A percentile compares a stretch with the other conserved stretches of the same genome.
Evolutionary conservation across 2,113 vertebrate species (phyloP).

Genomic region (Tursiops truncatus): DNA sequence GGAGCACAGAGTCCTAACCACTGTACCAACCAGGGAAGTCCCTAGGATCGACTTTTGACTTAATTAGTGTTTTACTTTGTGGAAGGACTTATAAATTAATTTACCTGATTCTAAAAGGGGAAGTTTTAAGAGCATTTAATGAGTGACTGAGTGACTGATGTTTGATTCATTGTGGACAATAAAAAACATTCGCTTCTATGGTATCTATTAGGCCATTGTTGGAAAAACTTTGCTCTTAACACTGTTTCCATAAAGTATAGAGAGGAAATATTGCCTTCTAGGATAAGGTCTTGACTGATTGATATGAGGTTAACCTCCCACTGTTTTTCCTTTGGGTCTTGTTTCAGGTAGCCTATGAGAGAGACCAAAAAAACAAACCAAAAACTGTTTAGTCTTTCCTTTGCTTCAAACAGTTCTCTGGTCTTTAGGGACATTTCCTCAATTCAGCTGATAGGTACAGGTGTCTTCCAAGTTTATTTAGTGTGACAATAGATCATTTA

Average conservation of each 20-base stretch:
- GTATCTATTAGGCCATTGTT: slow-evolving; percentile 12
- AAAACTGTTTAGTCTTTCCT: not conserved
- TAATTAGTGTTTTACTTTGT: slow-evolving; percentile 13
- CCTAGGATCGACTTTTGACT: not conserved
- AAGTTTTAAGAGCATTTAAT: slow-evolving; percentile 41
- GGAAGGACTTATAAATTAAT: not conserved
- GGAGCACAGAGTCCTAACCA: too few species aligned
- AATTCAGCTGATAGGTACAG: not conserved
- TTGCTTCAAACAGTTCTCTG: slow-evolving; percentile 19
- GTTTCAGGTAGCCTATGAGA: not conserved
- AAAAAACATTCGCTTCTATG: not conserved
- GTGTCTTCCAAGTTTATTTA: slow-evolving; percentile 27
- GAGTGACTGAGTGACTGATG: not conserved
- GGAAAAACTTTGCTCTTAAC: not conserved
- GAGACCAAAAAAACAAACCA: not conserved
- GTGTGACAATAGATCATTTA: not conserved
- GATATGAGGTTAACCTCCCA: not conserved
- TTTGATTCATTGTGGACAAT: slow-evolving; percentile 17
- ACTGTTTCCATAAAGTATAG: slow-evolving; percentile 5
- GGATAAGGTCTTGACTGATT: slow-evolving; percentile 11
- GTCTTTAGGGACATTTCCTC: not conserved
- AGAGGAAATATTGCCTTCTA: slow-evolving; percentile 1
- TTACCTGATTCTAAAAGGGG: not conserved
- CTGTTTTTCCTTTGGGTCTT: slow-evolving; percentile 42
- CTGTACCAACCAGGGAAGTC: too few species aligned